A percentile compares a stretch with the other conserved stretches of the same genome.
These are phyloP conservation scores for Diphyllodes magnificus DNA, from an alignment of 2,113 vertebrate species.

Conservation along the genomic window DNA sequence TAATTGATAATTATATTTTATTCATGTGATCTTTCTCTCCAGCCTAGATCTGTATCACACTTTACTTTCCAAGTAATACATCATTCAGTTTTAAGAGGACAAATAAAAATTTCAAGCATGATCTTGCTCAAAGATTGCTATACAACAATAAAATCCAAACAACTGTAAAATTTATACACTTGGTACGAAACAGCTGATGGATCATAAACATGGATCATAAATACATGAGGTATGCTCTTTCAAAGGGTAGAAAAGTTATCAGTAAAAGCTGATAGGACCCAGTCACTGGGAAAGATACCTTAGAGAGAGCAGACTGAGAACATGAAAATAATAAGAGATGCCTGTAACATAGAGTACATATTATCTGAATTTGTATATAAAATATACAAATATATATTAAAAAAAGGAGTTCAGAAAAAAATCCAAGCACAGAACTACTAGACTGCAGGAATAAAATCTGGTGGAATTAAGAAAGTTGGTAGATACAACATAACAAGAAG, in stretches of 20 bases:
- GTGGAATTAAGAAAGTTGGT: background rate
- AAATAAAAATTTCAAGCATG: background rate
- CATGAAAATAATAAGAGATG: background rate
- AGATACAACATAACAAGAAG: background rate
- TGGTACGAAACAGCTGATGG: background rate
- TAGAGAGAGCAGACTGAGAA: background rate
- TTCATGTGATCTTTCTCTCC: background rate
- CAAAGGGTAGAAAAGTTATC: background rate
- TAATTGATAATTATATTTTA: background rate
- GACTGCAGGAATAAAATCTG: background rate
- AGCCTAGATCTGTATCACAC: background rate
- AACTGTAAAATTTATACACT: background rate
- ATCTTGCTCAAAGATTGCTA: background rate
- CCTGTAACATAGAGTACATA: background rate
- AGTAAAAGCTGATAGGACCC: background rate
- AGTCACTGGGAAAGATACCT: background rate
- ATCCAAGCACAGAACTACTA: background rate
- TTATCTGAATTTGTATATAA: background rate
- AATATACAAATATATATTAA: background rate
- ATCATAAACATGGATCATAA: background rate
- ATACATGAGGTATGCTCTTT: background rate
- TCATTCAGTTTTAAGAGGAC: background rate
- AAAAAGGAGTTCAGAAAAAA: background rate
- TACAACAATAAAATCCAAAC: background rate
- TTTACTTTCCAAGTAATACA: background rate